Evolutionary conservation across 2,113 vertebrate genomes (phyloP).

Genomic region (Chionomys nivalis): DNA sequence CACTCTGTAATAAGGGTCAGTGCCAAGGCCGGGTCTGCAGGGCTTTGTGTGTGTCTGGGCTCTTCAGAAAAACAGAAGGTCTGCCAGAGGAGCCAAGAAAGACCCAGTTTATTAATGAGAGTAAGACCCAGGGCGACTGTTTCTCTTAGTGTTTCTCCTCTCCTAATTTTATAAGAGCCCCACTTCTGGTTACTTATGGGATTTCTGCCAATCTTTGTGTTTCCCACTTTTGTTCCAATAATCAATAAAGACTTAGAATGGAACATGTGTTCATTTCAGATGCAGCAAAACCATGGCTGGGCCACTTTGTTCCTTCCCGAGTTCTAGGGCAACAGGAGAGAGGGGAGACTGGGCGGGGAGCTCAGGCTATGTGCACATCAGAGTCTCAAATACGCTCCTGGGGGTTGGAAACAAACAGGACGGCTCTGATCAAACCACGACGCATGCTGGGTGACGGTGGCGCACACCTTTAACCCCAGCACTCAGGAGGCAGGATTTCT

Average conservation of each 20-base stretch:
- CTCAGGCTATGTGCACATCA: not conserved
- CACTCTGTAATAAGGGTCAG: not conserved
- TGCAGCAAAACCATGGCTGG: not conserved
- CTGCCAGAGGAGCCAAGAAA: not conserved
- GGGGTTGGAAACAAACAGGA: slow-evolving; percentile 36
- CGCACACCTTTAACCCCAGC: not conserved
- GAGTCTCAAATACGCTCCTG: slow-evolving; percentile 9
- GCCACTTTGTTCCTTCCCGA: not conserved
- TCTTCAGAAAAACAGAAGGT: not conserved
- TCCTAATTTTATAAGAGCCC: not conserved
- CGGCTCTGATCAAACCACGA: slow-evolving; percentile 6
- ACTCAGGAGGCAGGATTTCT: not conserved
- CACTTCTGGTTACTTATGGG: not conserved
- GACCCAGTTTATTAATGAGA: not conserved
- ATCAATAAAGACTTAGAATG: not conserved
- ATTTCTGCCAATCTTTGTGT: not conserved
- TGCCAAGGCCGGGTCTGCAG: not conserved
- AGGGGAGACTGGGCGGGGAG: not conserved
- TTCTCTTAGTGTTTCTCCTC: not conserved
- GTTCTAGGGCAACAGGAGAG: not conserved
- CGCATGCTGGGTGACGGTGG: not conserved
- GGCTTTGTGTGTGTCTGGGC: not conserved
- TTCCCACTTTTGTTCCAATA: not conserved
- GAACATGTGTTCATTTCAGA: not conserved
- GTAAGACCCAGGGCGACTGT: not conserved